These are phyloP conservation scores for Halocynthia aurantium DNA, from an alignment of 23 tunicate genomes.

Conservation along the genomic window DNA sequence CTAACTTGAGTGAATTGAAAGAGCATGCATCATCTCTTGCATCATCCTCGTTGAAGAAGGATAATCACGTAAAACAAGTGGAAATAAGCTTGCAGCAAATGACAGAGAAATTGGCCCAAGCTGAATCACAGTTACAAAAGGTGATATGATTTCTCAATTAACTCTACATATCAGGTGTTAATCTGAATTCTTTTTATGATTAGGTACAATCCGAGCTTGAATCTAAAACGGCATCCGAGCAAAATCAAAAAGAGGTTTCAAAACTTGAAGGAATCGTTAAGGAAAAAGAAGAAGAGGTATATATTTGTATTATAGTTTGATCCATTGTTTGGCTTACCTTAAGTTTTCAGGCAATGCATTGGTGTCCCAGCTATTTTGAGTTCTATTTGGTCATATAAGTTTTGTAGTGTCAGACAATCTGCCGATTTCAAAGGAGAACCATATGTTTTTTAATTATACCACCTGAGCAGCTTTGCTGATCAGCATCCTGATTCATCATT, in stretches of 20 bases:
- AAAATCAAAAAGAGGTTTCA: conserved; percentile 37
- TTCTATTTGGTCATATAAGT: no score
- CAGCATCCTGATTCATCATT: no score
- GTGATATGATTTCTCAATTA: conserved; percentile 14
- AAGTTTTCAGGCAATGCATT: no score
- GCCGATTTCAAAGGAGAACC: no score
- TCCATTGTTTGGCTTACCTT: not conserved
- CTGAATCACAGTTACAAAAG: conserved; percentile 46
- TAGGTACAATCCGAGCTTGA: no score
- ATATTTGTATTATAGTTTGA: no score
- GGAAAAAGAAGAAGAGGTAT: conserved; percentile 63
- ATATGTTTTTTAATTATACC: no score
- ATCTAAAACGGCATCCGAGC: conserved; percentile 16
- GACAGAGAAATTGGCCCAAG: conserved; percentile 35
- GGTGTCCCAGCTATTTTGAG: no score
- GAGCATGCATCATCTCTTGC: conserved; percentile 84
- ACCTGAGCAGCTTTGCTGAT: no score
- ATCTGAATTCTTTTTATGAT: no score
- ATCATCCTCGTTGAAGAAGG: conserved; percentile 69
- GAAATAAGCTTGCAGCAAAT: conserved; percentile 55
- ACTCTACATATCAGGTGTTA: no score
- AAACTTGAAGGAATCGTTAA: conserved; percentile 26
- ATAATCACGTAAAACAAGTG: conserved; percentile 64
- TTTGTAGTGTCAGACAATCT: no score
- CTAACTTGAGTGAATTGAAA: conserved; percentile 34